These are phyloP conservation scores for Diorhabda elongata DNA, from an alignment of 1,140 invertebrate genomes.

Conservation along the genomic window DNA sequence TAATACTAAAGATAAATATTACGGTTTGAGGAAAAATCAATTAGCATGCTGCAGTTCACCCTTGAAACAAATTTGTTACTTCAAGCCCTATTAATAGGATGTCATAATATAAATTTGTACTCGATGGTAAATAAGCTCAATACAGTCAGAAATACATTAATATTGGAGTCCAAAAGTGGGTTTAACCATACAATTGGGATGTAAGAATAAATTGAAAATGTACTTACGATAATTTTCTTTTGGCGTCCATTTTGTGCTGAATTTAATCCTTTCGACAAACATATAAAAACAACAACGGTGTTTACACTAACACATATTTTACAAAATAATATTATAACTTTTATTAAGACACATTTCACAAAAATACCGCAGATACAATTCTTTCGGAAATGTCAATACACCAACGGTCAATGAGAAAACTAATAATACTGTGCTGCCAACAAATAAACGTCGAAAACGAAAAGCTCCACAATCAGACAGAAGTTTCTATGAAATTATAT, in stretches of 20 bases:
- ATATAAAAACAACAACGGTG: slow-evolving; percentile 9
- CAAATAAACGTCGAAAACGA: background rate
- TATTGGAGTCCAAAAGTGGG: no score
- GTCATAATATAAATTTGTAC: no score
- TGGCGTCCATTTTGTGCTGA: slow-evolving; percentile 36
- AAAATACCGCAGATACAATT: slow-evolving; percentile 14
- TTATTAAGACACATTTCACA: slow-evolving; percentile 6
- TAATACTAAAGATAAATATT: background rate
- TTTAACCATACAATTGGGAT: no score
- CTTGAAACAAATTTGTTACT: background rate
- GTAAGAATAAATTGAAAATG: background rate
- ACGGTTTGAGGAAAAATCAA: background rate
- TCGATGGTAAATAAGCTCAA: no score
- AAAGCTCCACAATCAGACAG: background rate
- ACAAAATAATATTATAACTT: slow-evolving; percentile 5
- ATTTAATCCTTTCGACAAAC: slow-evolving; percentile 8
- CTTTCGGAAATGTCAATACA: slow-evolving; percentile 11
- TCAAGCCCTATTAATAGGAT: no score
- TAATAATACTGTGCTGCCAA: background rate
- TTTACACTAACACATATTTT: slow-evolving; percentile 9
- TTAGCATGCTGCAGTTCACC: background rate
- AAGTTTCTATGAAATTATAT: no score
- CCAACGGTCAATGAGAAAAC: slow-evolving; percentile 1
- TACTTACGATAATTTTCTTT: slow-evolving; percentile 38
- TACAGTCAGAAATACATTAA: no score